These are phyloP conservation scores for Apodemus agrarius DNA, from an alignment of 2,797 vertebrate species.

Conservation along the genomic window DNA sequence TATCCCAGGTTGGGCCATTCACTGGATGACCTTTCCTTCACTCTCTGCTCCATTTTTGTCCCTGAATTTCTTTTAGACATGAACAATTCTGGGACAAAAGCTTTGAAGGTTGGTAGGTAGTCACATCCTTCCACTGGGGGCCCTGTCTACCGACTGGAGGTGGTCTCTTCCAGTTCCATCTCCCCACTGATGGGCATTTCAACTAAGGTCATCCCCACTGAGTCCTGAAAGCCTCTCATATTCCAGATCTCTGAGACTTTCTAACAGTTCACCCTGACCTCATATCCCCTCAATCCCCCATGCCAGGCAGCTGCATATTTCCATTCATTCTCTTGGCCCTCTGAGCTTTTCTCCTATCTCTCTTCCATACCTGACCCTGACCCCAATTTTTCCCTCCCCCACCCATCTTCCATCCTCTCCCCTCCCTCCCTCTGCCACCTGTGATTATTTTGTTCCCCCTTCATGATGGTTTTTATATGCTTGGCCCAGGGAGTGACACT, in stretches of 20 bases:
- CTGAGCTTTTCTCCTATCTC: neutral
- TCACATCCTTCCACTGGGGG: neutral
- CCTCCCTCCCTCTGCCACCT: neutral
- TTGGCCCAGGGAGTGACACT: too few relatives aligned
- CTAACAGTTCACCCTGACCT: neutral
- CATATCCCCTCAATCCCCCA: accelerated
- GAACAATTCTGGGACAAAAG: neutral
- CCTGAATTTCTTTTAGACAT: neutral
- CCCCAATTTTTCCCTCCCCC: neutral
- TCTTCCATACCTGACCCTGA: neutral
- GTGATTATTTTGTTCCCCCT: neutral
- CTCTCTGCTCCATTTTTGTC: neutral
- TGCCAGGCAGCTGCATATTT: neutral
- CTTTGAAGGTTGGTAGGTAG: neutral
- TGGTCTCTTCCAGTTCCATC: neutral
- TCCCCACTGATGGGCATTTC: neutral
- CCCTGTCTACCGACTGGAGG: too few relatives aligned
- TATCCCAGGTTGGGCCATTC: neutral
- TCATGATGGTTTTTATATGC: too few relatives aligned
- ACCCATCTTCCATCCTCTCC: too few relatives aligned
- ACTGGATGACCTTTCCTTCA: neutral
- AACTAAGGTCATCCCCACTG: neutral
- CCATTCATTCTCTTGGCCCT: neutral
- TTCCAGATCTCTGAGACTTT: neutral
- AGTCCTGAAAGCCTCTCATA: neutral